Conservation (phyloP, 2,113 vertebrate genomes). For the Silurus asotus region DNA sequence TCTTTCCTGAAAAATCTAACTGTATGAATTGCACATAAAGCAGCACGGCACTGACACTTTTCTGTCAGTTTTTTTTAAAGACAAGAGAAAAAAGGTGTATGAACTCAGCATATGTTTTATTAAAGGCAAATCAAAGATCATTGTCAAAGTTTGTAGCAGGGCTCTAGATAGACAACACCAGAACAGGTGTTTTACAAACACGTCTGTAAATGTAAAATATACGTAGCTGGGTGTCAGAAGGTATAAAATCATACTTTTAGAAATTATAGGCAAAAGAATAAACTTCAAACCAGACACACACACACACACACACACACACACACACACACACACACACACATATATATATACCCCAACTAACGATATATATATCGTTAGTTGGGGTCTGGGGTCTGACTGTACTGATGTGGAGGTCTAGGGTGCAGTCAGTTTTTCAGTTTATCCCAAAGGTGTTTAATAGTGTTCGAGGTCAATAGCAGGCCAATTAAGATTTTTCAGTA, state of each 20-base stretch:
- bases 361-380: too few relatives aligned
- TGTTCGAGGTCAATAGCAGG: too few relatives aligned
- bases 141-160: not conserved
- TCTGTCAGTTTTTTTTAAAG: not conserved
- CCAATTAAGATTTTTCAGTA: too few relatives aligned
- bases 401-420: too few relatives aligned
- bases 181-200: not conserved
- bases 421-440: too few relatives aligned
- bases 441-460: too few relatives aligned
- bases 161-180: not conserved
- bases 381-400: too few relatives aligned
- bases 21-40: not conserved
- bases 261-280: not conserved
- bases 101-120: not conserved
- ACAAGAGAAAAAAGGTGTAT: not conserved
- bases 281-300: not conserved
- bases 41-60: not conserved
- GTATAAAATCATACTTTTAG: not conserved
- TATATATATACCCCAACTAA: too few relatives aligned
- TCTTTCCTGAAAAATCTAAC: not conserved
- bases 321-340: too few relatives aligned
- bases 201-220: not conserved
- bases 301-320: too few relatives aligned
- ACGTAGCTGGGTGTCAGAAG: not conserved
- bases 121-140: not conserved